Evolutionary conservation across 2,797 vertebrate genomes (phyloP).

Genomic region (Lutjanus campechanus): DNA sequence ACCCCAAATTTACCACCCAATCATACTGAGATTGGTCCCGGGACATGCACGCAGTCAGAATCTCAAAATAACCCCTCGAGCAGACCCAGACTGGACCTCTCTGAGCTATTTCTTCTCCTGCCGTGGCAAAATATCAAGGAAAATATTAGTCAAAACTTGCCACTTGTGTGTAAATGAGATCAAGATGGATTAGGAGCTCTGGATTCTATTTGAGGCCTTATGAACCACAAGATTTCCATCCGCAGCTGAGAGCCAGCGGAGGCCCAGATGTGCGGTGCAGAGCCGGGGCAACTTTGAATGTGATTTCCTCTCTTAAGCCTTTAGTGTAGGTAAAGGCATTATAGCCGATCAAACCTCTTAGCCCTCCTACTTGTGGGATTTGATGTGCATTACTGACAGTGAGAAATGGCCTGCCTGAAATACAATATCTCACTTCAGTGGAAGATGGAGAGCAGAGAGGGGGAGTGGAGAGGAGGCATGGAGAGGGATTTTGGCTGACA

Average conservation of each 20-base stretch:
- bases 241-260: slow-evolving; percentile 67
- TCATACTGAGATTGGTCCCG: slow-evolving; percentile 48
- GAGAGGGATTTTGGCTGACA: slow-evolving; percentile 49
- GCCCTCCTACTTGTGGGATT: slow-evolving; percentile 81
- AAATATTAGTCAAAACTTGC: slow-evolving; percentile 85
- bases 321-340: slow-evolving; percentile 85
- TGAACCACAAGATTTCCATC: slow-evolving; percentile 76
- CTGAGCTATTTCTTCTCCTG: slow-evolving; percentile 55
- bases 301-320: slow-evolving; percentile 84
- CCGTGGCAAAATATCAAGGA: slow-evolving; percentile 80
- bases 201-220: slow-evolving; percentile 78
- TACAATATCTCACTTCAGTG: slow-evolving; percentile 82
- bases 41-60: slow-evolving; percentile 48
- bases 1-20: slow-evolving; percentile 70
- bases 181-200: slow-evolving; percentile 83
- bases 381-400: slow-evolving; percentile 88
- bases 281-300: slow-evolving; percentile 77
- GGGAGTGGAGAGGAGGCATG: slow-evolving; percentile 44
- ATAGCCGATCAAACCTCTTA: slow-evolving; percentile 84
- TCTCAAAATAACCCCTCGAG: slow-evolving; percentile 70
- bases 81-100: slow-evolving; percentile 61
- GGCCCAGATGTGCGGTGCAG: slow-evolving; percentile 74
- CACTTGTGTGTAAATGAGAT: slow-evolving; percentile 84
- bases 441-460: slow-evolving; percentile 59
- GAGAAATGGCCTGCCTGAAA: slow-evolving; percentile 87